phyloP scores from a whole-genome alignment of 2,888 invertebrate species.

The Cantharis rustica region DNA sequence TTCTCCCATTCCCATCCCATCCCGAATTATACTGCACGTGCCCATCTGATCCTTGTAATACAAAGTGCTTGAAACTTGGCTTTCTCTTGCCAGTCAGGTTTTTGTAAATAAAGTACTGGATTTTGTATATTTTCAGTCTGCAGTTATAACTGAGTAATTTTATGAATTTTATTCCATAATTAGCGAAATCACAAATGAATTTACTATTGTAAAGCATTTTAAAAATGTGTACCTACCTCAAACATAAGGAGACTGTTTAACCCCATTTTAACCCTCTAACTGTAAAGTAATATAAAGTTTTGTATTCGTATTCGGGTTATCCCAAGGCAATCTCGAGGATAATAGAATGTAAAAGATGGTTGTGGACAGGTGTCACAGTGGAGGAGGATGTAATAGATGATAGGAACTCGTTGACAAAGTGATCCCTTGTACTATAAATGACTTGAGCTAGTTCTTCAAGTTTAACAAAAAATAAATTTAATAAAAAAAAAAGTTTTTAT shows the following conservation, averaged over 20 bases:
- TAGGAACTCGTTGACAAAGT: conserved; percentile 22
- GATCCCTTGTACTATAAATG: conserved; percentile 5
- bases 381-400: conserved; percentile 9
- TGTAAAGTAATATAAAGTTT: conserved; percentile 10
- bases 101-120: no score
- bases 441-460: background rate
- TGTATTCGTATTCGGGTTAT: conserved; percentile 13
- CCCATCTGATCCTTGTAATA: no score
- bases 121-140: no score
- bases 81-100: no score
- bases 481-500: background rate
- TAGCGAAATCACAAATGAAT: no score
- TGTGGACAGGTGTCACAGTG: conserved; percentile 34
- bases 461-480: background rate
- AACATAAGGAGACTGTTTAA: conserved; percentile 14
- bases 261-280: conserved; percentile 26
- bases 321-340: conserved; percentile 29
- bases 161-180: no score
- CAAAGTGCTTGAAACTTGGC: no score
- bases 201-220: no score
- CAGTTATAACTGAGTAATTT: no score
- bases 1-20: no score
- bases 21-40: no score
- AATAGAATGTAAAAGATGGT: conserved; percentile 28
- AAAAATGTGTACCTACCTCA: background rate